phyloP scores from a whole-genome alignment of 1,140 invertebrate genomes.

The Bradynema listronoti region DNA sequence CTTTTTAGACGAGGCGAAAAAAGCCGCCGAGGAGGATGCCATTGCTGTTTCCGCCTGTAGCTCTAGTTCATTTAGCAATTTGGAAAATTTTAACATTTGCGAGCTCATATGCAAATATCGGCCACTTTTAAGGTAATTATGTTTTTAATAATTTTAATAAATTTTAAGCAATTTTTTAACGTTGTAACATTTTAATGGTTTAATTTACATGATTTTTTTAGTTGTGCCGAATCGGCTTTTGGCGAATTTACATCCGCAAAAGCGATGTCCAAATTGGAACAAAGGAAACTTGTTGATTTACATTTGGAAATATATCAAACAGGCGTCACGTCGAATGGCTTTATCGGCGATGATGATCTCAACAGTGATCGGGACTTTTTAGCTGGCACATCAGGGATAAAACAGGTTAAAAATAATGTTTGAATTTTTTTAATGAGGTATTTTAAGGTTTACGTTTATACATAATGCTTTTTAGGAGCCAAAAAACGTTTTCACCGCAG shows the following conservation, averaged over 20 bases:
- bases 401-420: background rate
- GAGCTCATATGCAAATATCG: conserved; percentile 24
- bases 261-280: conserved; percentile 26
- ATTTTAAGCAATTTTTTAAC: conserved; percentile 2
- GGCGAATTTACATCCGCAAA: background rate
- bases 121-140: conserved; percentile 24
- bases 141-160: background rate
- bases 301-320: conserved; percentile 40
- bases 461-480: background rate
- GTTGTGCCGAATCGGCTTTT: conserved; percentile 16
- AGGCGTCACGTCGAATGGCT: conserved; percentile 19
- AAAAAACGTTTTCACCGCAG: no score
- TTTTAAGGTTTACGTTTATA: conserved; percentile 10
- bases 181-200: background rate
- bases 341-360: conserved; percentile 18
- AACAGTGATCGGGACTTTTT: background rate
- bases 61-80: background rate
- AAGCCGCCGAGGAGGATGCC: no score
- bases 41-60: no score
- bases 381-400: background rate
- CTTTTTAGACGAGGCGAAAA: background rate
- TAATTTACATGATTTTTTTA: conserved; percentile 3
- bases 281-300: conserved; percentile 35
- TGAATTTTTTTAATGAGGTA: conserved; percentile 22
- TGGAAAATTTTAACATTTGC: conserved; percentile 22